Conservation (phyloP, 2,113 vertebrate species). For the Callaeas wilsoni region DNA sequence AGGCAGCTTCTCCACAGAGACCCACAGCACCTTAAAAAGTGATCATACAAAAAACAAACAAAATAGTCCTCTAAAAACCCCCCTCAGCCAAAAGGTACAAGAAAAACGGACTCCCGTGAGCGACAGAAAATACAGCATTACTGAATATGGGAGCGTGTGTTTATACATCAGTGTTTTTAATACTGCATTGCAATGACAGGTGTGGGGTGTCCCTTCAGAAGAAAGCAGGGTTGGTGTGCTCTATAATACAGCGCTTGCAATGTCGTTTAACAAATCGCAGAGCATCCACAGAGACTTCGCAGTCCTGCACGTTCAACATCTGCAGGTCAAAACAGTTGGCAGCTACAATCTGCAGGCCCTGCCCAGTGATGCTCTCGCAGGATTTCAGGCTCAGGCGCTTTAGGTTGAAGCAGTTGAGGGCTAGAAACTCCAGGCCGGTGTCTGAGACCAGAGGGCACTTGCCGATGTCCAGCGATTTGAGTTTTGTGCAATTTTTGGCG, state of each 20-base stretch:
- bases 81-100: conserved; percentile 6
- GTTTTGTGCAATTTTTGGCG: conserved; percentile 92
- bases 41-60: neutral
- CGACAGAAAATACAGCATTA: conserved; percentile 42
- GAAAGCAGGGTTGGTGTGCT: conserved; percentile 97
- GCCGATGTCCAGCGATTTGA: conserved; percentile 93
- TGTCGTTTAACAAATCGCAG: conserved; percentile 91
- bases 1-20: neutral
- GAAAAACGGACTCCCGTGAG: conserved; percentile 39
- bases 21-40: neutral
- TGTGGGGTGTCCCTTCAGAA: conserved; percentile 76
- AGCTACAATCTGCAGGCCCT: conserved; percentile 90
- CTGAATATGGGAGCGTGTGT: neutral
- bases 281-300: conserved; percentile 91
- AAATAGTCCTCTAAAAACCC: conserved; percentile 14
- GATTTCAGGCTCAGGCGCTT: conserved; percentile 92
- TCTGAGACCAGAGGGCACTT: conserved; percentile 96
- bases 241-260: conserved; percentile 93
- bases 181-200: neutral
- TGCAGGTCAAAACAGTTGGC: conserved; percentile 96
- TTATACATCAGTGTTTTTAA: conserved; percentile 44
- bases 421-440: conserved; percentile 89
- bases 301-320: conserved; percentile 96
- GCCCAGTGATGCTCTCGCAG: conserved; percentile 90
- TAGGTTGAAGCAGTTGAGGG: conserved; percentile 90